A percentile compares a stretch with the other conserved stretches of the same genome.
These are phyloP conservation scores for Pteria penguin DNA, from an alignment of 2,888 invertebrate species.

Conservation along the genomic window DNA sequence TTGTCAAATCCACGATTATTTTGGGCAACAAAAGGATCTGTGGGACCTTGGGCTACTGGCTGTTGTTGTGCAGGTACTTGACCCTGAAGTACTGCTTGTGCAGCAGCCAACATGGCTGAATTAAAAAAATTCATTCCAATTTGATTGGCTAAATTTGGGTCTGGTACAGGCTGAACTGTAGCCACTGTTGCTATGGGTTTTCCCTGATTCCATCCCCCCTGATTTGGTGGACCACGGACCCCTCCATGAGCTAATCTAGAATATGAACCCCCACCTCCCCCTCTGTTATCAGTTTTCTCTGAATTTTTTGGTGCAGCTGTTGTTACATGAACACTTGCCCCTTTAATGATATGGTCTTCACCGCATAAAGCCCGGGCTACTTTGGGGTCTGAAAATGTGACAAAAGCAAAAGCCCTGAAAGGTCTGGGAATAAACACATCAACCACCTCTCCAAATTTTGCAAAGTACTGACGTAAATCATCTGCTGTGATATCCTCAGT, in stretches of 20 bases:
- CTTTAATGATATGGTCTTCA: constrained; percentile 96
- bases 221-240: constrained; percentile 34
- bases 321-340: constrained; percentile 85
- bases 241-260: constrained; percentile 30
- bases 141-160: constrained; percentile 56
- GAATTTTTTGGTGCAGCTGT: constrained; percentile 78
- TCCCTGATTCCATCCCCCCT: constrained; percentile 43
- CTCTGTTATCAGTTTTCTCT: constrained; percentile 59
- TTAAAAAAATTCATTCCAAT: constrained; percentile 71
- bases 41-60: constrained; percentile 41
- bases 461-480: constrained; percentile 90
- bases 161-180: constrained; percentile 31
- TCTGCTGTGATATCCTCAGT: constrained; percentile 95
- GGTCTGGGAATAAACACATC: constrained; percentile 98
- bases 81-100: constrained; percentile 70
- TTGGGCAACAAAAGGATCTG: constrained; percentile 34
- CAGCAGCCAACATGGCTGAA: constrained; percentile 74
- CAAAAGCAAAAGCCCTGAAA: constrained; percentile 88
- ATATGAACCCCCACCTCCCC: constrained; percentile 38
- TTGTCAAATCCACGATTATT: constrained; percentile 35
- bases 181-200: constrained; percentile 33
- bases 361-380: constrained; percentile 94
- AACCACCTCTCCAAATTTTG: constrained; percentile 94
- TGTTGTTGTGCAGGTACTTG: constrained; percentile 56
- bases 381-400: constrained; percentile 94